Base-by-base conservation (phyloP, 1,140 invertebrate genomes). In the Agrypnia vestita region DNA sequence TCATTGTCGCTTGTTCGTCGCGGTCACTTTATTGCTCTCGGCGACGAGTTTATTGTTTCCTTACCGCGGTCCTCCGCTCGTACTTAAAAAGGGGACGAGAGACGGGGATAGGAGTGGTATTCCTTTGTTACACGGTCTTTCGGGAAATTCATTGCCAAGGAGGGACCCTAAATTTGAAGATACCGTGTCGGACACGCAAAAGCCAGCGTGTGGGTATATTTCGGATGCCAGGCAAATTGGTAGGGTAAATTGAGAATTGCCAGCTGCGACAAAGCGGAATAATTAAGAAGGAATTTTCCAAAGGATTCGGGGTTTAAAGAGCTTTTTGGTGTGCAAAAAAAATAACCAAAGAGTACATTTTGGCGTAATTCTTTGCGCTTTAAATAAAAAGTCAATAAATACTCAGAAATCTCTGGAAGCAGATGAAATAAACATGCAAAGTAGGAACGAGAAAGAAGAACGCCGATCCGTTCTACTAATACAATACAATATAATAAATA, bases 141-240 rank as follows among this genome's bases (percentile, higher is more conserved):
- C 59, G 79, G 79, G 73, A 76, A 80, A 80, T 80, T 76, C 74
- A 76, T 73, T 46, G 76, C 53, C 53, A 25, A 44, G 21, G 47
- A 69, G 19, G 46, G 61, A 35, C 61, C 59, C 77, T 82, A 78
- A 82, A 82, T 82, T 79, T 56, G 69, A 43, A 73, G 47, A 73
- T 55, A 53, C 49, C 71, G 44, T 35, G 49, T 64, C 25, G 21
- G 25, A 64, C 61, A 64, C 61, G 61, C 55, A 21, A 59, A 59
- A 59, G 55, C 61, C 61, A 43, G 61, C 61, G 61, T 19, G 61
- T 35, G 61, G 15, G 43, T 46, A 76, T 46, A 44, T 53, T 59
- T 35, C 49, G 71, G 43, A 74, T 81, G 76, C 80, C 80, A 77
- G 80, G 80, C 80, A 81, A 81, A 81, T 81, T 81, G 76, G 67